Percentiles rank a stretch among this genome's conserved stretches.
phyloP scores from a whole-genome alignment of 2,888 invertebrate genomes.

The Plagiodera versicolora region DNA sequence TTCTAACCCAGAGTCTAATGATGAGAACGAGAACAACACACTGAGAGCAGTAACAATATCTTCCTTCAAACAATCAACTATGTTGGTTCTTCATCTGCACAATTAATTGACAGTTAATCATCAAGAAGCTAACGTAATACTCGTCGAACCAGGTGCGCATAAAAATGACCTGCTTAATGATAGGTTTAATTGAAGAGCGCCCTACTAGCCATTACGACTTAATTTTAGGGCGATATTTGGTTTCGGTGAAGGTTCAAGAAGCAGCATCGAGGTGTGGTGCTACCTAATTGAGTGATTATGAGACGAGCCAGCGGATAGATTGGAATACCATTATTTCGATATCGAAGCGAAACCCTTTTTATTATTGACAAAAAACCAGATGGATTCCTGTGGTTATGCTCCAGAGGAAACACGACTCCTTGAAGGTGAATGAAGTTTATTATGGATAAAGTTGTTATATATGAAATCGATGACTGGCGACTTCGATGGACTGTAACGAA shows the following conservation, averaged over 20 bases:
- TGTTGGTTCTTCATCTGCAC: not conserved
- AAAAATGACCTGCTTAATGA: slow-evolving; percentile 5
- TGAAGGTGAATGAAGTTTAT: not conserved
- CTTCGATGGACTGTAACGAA: not conserved
- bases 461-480: not conserved
- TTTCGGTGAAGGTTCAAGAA: not conserved
- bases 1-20: not conserved
- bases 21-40: slow-evolving; percentile 8
- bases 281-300: not conserved
- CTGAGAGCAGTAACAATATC: slow-evolving; percentile 6
- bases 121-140: slow-evolving; percentile 2
- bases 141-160: slow-evolving; percentile 4
- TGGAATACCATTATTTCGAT: not conserved
- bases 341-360: not conserved
- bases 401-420: not conserved
- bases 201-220: not conserved
- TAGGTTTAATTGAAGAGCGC: slow-evolving; percentile 5
- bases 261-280: not conserved
- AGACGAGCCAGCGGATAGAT: too few relatives aligned
- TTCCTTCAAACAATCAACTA: not conserved
- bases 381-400: not conserved
- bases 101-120: slow-evolving; percentile 11
- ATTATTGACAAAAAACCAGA: not conserved
- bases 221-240: not conserved
- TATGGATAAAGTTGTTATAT: not conserved